A percentile compares a stretch with the other conserved stretches of the same genome.
These are phyloP conservation scores for Myotis myotis DNA, from an alignment of 2,797 vertebrate species.

Conservation along the genomic window DNA sequence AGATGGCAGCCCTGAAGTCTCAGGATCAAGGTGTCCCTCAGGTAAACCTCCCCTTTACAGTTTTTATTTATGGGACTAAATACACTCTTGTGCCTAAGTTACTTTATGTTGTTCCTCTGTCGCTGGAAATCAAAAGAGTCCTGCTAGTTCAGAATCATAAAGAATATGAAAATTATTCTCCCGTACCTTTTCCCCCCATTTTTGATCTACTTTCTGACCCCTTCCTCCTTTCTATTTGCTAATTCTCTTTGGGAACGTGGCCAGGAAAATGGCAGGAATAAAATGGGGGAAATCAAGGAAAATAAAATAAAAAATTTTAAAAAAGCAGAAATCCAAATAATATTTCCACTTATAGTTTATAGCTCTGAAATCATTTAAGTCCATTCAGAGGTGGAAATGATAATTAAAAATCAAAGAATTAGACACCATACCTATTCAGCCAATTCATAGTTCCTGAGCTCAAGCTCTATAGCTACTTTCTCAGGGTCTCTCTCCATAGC, in stretches of 20 bases:
- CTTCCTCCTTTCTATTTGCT: background rate
- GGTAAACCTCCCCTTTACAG: background rate
- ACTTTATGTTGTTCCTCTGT: background rate
- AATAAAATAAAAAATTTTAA: background rate
- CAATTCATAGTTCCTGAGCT: background rate
- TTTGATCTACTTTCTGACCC: background rate
- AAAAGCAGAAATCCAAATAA: background rate
- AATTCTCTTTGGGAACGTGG: background rate
- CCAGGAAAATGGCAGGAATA: background rate
- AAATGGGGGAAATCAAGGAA: conserved; percentile 8
- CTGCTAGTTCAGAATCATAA: background rate
- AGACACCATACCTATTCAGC: background rate
- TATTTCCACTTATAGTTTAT: conserved; percentile 20
- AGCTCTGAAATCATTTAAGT: conserved; percentile 42
- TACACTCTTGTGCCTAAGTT: background rate
- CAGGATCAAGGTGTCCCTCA: background rate
- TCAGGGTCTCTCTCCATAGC: background rate
- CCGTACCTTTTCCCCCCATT: background rate
- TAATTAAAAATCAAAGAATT: conserved; percentile 43
- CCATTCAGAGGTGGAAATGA: conserved; percentile 30
- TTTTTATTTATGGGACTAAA: background rate
- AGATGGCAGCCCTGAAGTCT: background rate
- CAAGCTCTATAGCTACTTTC: background rate
- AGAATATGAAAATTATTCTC: conserved; percentile 1
- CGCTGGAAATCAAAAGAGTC: background rate